Evolutionary conservation across 1,140 invertebrate genomes (phyloP).

Genomic region (Pantala flavescens): DNA sequence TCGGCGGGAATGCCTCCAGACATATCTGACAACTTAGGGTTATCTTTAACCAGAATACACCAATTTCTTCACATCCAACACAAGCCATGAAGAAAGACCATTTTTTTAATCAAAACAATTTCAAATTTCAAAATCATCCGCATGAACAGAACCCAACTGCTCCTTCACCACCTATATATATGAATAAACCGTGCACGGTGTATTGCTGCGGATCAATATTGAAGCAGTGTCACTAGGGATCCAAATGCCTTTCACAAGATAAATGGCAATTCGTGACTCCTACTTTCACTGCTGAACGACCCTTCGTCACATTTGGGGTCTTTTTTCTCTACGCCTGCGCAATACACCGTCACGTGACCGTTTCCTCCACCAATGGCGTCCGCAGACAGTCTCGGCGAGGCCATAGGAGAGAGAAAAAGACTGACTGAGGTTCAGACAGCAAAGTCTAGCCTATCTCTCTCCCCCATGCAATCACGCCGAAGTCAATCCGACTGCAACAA

Average conservation of each 20-base stretch:
- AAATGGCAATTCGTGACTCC: neutral
- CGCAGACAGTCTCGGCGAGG: neutral
- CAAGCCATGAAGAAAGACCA: no score
- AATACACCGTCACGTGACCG: neutral
- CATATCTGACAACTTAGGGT: no score
- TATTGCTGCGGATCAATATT: neutral
- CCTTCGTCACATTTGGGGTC: neutral
- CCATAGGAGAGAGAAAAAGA: slow-evolving; percentile 9
- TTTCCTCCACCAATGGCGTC: neutral
- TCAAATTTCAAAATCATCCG: no score
- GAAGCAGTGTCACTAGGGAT: neutral
- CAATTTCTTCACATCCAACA: no score
- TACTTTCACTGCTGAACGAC: neutral
- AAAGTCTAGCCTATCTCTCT: neutral
- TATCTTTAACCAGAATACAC: no score
- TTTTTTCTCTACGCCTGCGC: neutral
- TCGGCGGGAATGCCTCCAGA: no score
- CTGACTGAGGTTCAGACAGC: neutral
- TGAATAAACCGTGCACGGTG: neutral
- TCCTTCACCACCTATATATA: no score
- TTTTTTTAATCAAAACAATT: no score
- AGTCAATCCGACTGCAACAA: neutral
- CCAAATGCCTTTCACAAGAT: neutral
- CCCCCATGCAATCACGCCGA: slow-evolving; percentile 1
- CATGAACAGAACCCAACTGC: no score